Percentiles rank a stretch among this genome's conserved stretches.
Conservation (phyloP, 2,797 vertebrate species). For the Pangasius mekongensis region DNA sequence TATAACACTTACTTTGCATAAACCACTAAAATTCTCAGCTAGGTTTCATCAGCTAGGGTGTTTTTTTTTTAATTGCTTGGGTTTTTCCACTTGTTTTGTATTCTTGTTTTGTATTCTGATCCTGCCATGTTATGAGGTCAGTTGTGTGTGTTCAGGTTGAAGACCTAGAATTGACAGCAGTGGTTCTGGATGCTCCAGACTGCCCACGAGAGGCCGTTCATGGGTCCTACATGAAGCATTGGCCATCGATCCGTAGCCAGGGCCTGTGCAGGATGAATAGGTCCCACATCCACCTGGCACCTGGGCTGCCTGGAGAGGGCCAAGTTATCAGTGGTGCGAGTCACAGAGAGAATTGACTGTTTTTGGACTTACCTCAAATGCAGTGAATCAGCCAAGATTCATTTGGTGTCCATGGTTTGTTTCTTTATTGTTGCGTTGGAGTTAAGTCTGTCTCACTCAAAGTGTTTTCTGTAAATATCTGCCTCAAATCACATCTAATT, state of each 20-base stretch:
- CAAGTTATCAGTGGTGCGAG: constrained; percentile 79
- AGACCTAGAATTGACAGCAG: constrained; percentile 78
- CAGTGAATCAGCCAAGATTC: not conserved
- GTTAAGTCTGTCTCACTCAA: not conserved
- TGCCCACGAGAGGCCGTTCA: constrained; percentile 82
- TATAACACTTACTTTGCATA: not conserved
- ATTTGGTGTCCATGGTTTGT: not conserved
- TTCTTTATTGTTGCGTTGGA: not conserved
- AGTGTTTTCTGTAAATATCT: not conserved
- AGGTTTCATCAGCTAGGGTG: not conserved
- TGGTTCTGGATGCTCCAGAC: constrained; percentile 69
- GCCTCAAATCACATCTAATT: not conserved
- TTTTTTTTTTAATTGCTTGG: not conserved
- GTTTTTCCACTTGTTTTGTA: not conserved
- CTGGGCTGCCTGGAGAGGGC: constrained; percentile 79
- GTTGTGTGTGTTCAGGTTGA: constrained; percentile 71
- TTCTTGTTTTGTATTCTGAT: not conserved
- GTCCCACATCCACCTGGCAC: constrained; percentile 85
- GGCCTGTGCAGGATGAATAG: constrained; percentile 83
- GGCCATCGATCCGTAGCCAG: constrained; percentile 78
- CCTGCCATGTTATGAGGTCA: not conserved
- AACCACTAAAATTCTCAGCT: not conserved
- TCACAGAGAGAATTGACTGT: constrained; percentile 15
- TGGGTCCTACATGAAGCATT: constrained; percentile 83
- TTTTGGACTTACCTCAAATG: not conserved